Evolutionary conservation across 2,113 vertebrate genomes (phyloP).

Genomic region (Lota lota): DNA sequence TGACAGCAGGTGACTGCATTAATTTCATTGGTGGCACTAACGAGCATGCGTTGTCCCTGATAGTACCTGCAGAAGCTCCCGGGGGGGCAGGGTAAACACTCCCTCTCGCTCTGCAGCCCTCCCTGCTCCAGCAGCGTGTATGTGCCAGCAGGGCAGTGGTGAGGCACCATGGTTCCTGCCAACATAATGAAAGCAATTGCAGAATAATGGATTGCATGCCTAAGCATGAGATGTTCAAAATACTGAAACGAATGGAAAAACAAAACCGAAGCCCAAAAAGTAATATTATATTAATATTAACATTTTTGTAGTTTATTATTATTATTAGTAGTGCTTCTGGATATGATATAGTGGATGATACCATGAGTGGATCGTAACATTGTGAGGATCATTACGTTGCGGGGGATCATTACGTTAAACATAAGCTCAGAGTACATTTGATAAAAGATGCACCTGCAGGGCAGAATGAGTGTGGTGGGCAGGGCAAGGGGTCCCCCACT

Average conservation of each 20-base stretch:
- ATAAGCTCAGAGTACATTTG: neutral
- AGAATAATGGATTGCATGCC: neutral
- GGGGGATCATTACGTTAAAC: too few relatives aligned
- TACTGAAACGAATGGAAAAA: neutral
- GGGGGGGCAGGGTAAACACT: constrained; percentile 82
- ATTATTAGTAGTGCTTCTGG: too few relatives aligned
- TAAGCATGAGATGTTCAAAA: neutral
- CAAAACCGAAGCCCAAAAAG: too few relatives aligned
- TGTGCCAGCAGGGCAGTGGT: constrained; percentile 83
- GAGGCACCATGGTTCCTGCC: constrained; percentile 78
- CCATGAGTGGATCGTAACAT: neutral
- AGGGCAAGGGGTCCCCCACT: constrained; percentile 70
- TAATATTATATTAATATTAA: too few relatives aligned
- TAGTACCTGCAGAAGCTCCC: constrained; percentile 81
- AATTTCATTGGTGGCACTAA: neutral
- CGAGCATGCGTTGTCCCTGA: constrained; percentile 5
- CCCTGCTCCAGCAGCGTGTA: constrained; percentile 69
- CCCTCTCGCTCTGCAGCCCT: constrained; percentile 78
- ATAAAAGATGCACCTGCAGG: constrained; percentile 73
- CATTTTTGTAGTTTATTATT: too few relatives aligned
- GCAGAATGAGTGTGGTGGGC: constrained; percentile 85
- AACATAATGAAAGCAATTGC: constrained; percentile 3
- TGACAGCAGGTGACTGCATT: neutral
- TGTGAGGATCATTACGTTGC: too few relatives aligned
- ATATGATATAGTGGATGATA: too few relatives aligned